Evolutionary conservation across 2,888 invertebrate species (phyloP), one percentile per base, ranked within the genome.

Genomic region (Anthophora plumipes): DNA sequence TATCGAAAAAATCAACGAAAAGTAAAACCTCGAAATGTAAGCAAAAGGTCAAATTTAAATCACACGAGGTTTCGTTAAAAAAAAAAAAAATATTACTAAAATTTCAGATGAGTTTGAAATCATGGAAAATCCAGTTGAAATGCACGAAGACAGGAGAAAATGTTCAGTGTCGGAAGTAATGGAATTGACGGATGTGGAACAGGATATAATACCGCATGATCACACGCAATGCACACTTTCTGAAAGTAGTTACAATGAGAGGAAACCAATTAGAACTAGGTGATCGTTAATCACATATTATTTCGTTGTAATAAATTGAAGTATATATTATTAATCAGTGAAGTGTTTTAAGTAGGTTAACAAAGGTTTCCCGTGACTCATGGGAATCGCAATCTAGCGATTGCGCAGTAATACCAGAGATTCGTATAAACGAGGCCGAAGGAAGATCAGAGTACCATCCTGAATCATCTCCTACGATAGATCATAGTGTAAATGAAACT

Each of bases 101-200:
- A 20, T 59, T 54, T 6, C n/a, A 73, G 71, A 25, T 20, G 76
- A 82, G 20, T 8, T 52, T 31, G 63, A 82, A n/a, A 39, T 57
- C 9, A 59, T 74, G n/a, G 79, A 72, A 7, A 76, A 73, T 1
- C 31, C 54, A 17, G 41, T 39, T 5, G 63, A 76, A 37, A 25
- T 50, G 39, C 46, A 71, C 31, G 25, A 12, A 0, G 20, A 41
- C 12, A 82, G 72, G n/a, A 87, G 87, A 20, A 90, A 91, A 66
- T 88, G 81, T 7, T 90, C 91, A 4, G 89, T 88, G 3, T 92
- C 92, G 12, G 93, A 93, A 41, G 87, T 81, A 8, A 89, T 86
- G 2, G 90, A 91, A 67, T 80, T 87, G 14, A 90, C 89, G 2
- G 90, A 91, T 25, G 85, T 71, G 5, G 91, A 91, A 25, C 89